Conservation (phyloP, 1,140 invertebrate species). For the Drosophila yakuba region DNA sequence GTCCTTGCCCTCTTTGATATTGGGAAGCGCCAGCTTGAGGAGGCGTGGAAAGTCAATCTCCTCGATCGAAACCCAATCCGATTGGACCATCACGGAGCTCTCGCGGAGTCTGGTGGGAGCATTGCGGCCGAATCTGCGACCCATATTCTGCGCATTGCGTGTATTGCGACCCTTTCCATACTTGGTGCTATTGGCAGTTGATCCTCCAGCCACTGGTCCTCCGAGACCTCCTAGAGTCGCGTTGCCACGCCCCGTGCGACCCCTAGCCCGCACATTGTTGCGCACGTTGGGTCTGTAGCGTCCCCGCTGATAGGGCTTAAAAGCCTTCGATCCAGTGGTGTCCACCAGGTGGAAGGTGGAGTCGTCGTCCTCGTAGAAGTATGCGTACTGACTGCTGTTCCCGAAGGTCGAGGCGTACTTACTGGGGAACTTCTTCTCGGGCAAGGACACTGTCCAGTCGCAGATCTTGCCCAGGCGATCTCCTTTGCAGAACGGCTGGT, state of each 20-base stretch:
- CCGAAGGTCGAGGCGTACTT: slow-evolving; percentile 99
- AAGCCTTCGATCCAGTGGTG: slow-evolving; percentile 88
- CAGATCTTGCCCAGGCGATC: slow-evolving; percentile 98
- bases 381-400: slow-evolving; percentile 97
- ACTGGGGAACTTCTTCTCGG: slow-evolving; percentile 95
- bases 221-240: slow-evolving; percentile 78
- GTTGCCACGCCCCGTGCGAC: slow-evolving; percentile 88
- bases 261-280: slow-evolving; percentile 87
- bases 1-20: slow-evolving; percentile 93
- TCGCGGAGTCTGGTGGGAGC: slow-evolving; percentile 97
- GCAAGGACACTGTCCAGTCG: slow-evolving; percentile 97
- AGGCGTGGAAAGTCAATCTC: slow-evolving; percentile 99
- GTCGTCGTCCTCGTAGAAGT: slow-evolving; percentile 99
- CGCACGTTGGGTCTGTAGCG: slow-evolving; percentile 92
- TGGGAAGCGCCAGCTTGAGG: slow-evolving; percentile 95
- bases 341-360: slow-evolving; percentile 98
- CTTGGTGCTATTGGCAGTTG: slow-evolving; percentile 87
- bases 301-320: slow-evolving; percentile 94
- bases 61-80: slow-evolving; percentile 98
- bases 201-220: slow-evolving; percentile 45
- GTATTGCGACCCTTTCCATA: slow-evolving; percentile 85
- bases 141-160: slow-evolving; percentile 85
- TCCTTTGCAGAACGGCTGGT: slow-evolving; percentile 98
- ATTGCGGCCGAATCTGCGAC: slow-evolving; percentile 93
- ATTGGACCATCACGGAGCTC: slow-evolving; percentile 97